Evolutionary conservation across 1,140 invertebrate species (phyloP), one percentile per base, ranked within the genome.

Genomic region (Druon quercuslanigerum): DNA sequence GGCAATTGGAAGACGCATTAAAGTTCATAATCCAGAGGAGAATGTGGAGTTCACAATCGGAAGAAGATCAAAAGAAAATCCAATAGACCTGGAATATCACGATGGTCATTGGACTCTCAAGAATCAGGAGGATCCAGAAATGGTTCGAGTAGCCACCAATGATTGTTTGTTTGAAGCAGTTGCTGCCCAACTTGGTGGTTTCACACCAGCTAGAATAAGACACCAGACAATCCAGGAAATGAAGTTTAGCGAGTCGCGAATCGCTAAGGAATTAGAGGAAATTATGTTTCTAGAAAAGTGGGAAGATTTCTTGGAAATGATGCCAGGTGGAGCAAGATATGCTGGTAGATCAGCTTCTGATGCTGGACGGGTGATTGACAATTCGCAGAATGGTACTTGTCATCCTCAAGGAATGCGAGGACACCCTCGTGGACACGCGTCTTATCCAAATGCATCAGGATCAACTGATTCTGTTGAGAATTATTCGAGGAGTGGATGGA

Each of bases 381-480:
- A 54, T 0, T 87, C 86, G 0, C 80, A 88, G 14, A 72, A 79
- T 16, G 72, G 70, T 0, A 9, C 13, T 0, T 76, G 79, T n/a
- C 19, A 83, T 14, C 50, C 50, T 0, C n/a, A 14, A 8, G n/a
- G 5, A 0, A 9, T 3, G 0, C 11, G 3, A 1, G 86, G 86
- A 0, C 86, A 87, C 80, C 85, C 86, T 0, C 56, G 86, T n/a
- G 85, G 82, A 0, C 86, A 87, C 25, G 83, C 82, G 0, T 82
- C 73, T 0, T 1, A 82, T 71, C 77, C 72, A 1, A 0, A 0
- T 8, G 84, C 78, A 1, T 76, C 51, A 2, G 79, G 81, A 0
- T 5, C 13, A 0, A 33, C 16, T 0, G 80, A 82, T 6, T 83
- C 75, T 13, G 80, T 77, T 0, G 83, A 86, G n/a, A 79, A 75